Conservation (phyloP, 2,888 invertebrate species). For the Rapana venosa region DNA sequence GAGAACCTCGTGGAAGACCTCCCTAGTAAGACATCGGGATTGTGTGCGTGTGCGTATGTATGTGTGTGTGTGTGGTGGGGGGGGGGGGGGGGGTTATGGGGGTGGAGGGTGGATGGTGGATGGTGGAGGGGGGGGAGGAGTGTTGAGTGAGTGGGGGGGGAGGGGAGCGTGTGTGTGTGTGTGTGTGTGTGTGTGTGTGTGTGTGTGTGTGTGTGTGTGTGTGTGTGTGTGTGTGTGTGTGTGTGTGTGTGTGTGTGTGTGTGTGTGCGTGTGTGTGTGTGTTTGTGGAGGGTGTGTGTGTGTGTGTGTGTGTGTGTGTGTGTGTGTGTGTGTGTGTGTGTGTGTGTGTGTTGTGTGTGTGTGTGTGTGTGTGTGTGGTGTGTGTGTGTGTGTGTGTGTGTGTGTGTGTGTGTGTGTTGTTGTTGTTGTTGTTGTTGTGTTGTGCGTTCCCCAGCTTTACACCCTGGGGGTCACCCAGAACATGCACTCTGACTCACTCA, state of each 20-base stretch:
- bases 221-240: neutral
- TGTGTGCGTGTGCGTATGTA: conserved; percentile 13
- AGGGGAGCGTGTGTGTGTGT: neutral
- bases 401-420: neutral
- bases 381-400: neutral
- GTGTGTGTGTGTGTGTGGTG: conserved; percentile 17
- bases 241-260: conserved; percentile 13
- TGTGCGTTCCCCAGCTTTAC: too few relatives aligned
- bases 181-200: neutral
- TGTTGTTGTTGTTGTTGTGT: too few relatives aligned
- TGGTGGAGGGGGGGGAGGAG: neutral
- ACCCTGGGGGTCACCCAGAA: too few relatives aligned
- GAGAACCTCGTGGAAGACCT: conserved; percentile 54
- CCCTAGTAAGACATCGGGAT: neutral
- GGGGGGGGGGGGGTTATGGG: too few relatives aligned
- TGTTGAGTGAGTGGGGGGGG: neutral
- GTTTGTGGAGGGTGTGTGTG: conserved; percentile 10
- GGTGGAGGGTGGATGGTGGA: neutral
- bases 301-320: conserved; percentile 21
- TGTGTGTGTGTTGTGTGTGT: neutral
- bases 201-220: neutral
- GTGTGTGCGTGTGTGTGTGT: conserved; percentile 26
- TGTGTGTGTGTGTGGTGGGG: neutral
- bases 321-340: neutral
- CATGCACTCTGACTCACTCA: too few relatives aligned